These are phyloP conservation scores for Microplitis demolitor DNA, from an alignment of 1,140 invertebrate genomes.

Conservation along the genomic window DNA sequence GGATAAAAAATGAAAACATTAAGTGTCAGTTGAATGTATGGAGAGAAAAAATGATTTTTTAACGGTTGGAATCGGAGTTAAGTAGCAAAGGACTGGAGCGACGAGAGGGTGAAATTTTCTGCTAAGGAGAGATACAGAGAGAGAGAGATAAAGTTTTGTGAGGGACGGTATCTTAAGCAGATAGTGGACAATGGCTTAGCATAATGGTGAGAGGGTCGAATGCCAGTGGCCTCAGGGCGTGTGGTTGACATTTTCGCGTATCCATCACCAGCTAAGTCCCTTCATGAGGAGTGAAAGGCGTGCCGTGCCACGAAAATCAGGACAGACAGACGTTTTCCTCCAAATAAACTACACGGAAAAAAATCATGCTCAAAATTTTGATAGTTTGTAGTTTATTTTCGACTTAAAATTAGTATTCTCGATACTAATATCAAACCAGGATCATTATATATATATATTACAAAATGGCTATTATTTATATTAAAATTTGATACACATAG, in stretches of 20 bases:
- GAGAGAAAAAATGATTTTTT: slow-evolving; percentile 35
- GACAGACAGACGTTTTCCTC: slow-evolving; percentile 12
- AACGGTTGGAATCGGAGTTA: slow-evolving; percentile 12
- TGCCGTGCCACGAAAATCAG: neutral
- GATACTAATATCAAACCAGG: no score
- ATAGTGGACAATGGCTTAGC: slow-evolving; percentile 61
- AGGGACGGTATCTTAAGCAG: slow-evolving; percentile 54
- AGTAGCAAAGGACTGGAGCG: no score
- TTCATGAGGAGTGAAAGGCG: slow-evolving; percentile 16
- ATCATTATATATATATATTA: no score
- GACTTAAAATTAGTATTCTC: no score
- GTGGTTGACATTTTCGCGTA: slow-evolving; percentile 36
- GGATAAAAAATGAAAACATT: neutral
- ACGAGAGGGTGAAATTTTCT: neutral
- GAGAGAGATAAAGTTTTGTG: slow-evolving; percentile 12
- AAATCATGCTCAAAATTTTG: no score
- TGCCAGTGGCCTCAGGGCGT: slow-evolving; percentile 27
- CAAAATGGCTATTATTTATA: no score
- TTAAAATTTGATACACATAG: no score
- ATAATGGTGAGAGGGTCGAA: slow-evolving; percentile 43
- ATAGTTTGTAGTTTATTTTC: no score
- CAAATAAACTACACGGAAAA: neutral
- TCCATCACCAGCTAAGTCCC: slow-evolving; percentile 29
- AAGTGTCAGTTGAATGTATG: neutral
- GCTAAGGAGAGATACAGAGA: neutral